Evolutionary conservation across 2,113 vertebrate genomes (phyloP), one percentile per base, ranked within the genome.

Genomic region (Pelvicachromis taeniatus): DNA sequence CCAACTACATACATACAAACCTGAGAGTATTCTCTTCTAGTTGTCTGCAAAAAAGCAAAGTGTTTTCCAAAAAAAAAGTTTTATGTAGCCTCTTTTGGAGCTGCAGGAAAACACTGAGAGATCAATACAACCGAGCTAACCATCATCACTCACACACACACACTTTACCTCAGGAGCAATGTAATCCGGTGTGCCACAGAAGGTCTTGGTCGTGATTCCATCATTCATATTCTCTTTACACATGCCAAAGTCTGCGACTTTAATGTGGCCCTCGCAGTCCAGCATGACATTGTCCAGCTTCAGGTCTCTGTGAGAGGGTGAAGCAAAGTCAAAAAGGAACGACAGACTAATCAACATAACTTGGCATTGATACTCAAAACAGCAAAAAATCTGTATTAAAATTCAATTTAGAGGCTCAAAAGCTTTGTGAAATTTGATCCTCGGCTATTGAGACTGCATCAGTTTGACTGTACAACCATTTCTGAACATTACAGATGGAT

Each of bases 181-280:
- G 94, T 99, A 99, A 95, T 99, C 99, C 1, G 99, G 99, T 70
- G 99, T 99, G 77, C 99, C 99, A 45, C 98, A 99, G 96, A 99
- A 99, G 82, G 99, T 99, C 93, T 98, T 97, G 78, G 99, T 99
- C 1, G 97, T 98, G 88, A 98, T 90, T 13, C 96, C 98, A 0
- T 99, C 96, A 2, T 90, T 77, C 97, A 99, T 99, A 48, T 97
- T 97, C 21, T 99, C 99, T 92, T 99, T 99, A 94, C 98, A 99
- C 99, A 99, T 99, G 45, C 99, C 99, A 54, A 99, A 99, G 91
- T 99, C 98, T 8, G 98, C 98, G 2, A 99, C 98, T 95, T 99
- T 99, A 73, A 99, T 99, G 91, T 99, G 99, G n/a, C 99, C 98
- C 94, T 99, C 98, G 0, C 96, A 96, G 89, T 99, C 99, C 96